Evolutionary conservation across 2,113 vertebrate species (phyloP), one percentile per base, ranked within the genome.

Genomic region (Daphoenositta chrysoptera): DNA sequence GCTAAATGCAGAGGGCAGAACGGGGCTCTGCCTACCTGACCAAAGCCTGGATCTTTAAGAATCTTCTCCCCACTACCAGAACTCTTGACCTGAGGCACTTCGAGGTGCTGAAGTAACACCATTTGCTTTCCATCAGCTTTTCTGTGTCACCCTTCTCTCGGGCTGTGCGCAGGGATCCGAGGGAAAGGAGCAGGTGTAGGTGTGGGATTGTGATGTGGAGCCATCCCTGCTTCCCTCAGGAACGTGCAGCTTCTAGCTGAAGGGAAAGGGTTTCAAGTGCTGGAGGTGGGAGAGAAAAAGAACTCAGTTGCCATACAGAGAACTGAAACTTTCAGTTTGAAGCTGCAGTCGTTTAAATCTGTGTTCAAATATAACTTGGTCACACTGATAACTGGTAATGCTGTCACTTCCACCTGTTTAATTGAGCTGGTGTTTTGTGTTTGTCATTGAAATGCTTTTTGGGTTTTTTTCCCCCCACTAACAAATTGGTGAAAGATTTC

Each of bases 211-310:
- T 31, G 54, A 13, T 24, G 6, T 6, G 48, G 53, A 69, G 16
- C 54, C 14, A 18, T 20, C 37, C 7, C 0, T 58, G 35, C 30
- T 63, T 48, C 33, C 42, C 35, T 60, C 53, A 19, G 28, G 10
- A 68, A 26, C 0, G 0, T 10, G 9, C 23, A 44, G 27, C 12
- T 44, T 63, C 15, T 9, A 20, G 30, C 33, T 80, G 19, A 33
- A 83, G 30, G 19, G 20, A 45, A 40, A 37, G 61, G 7, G 8
- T 37, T 30, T 53, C 48, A 69, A 15, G 35, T 27, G 22, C 4
- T 30, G 69, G 33, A 68, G 21, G 4, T n/a, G 16, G 47, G 37
- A 51, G 35, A 72, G 22, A 16, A 60, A 54, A 60, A 48, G 0
- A n/a, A 30, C 75, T 75, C 6, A 39, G 1, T 35, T 72, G 16